A percentile compares a stretch with the other conserved stretches of the same genome.
Conservation (phyloP, 2,888 invertebrate species). For the Chrysodeixis includens region DNA sequence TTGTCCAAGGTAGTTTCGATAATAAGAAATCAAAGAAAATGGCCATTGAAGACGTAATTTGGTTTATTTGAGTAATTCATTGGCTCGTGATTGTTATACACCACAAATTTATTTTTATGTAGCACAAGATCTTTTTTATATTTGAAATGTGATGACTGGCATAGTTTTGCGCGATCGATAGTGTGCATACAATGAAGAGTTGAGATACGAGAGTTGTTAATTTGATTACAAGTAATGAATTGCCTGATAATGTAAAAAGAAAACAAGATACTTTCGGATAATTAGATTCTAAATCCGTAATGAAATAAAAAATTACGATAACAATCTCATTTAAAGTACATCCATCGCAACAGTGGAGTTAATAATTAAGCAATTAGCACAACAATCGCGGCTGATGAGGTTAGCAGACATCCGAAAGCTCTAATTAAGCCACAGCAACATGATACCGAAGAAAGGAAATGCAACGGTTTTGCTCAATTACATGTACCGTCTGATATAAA, state of each 20-base stretch:
- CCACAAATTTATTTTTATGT: conserved; percentile 50
- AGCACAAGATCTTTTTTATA: conserved; percentile 41
- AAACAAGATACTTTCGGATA: not conserved
- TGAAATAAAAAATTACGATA: conserved; percentile 34
- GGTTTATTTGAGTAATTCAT: conserved; percentile 55
- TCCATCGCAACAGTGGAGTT: conserved; percentile 40
- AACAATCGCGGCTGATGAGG: conserved; percentile 26
- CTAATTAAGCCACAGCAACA: conserved; percentile 54
- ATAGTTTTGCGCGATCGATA: conserved; percentile 40
- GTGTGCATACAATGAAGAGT: conserved; percentile 25
- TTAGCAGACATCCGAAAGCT: conserved; percentile 50
- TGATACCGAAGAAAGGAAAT: conserved; percentile 48
- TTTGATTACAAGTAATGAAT: not conserved
- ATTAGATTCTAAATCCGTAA: conserved; percentile 5
- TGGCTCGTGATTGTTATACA: conserved; percentile 47
- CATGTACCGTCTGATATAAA: conserved; percentile 51
- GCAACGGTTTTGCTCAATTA: conserved; percentile 52
- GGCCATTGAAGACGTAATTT: conserved; percentile 46
- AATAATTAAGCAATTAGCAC: conserved; percentile 48
- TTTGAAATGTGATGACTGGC: conserved; percentile 44
- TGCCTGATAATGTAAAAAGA: not conserved
- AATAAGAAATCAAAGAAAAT: conserved; percentile 41
- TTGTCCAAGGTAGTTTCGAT: conserved; percentile 33
- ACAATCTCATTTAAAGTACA: conserved; percentile 32
- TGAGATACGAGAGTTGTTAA: conserved; percentile 8